These are phyloP conservation scores for Antheraea mylitta DNA, from an alignment of 1,140 invertebrate species.

Conservation along the genomic window DNA sequence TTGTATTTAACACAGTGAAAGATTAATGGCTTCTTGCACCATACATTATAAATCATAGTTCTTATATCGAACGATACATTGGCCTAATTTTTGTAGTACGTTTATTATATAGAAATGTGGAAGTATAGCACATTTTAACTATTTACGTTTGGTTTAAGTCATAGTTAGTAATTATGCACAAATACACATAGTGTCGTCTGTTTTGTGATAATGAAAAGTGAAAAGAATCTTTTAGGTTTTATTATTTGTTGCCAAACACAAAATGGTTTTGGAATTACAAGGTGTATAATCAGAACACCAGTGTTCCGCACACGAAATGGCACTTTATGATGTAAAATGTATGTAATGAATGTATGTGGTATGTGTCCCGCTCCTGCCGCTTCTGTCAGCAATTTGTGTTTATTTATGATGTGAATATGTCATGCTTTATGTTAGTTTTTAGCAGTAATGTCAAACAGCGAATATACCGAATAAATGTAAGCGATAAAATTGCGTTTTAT, in stretches of 20 bases:
- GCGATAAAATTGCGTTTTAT: slow-evolving; percentile 29
- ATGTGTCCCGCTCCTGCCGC: background rate
- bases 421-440: slow-evolving; percentile 36
- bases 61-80: slow-evolving; percentile 24
- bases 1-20: slow-evolving; percentile 44
- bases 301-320: slow-evolving; percentile 16
- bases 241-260: slow-evolving; percentile 7
- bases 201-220: slow-evolving; percentile 20
- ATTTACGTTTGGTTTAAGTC: background rate
- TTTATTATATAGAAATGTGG: background rate
- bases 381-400: slow-evolving; percentile 3
- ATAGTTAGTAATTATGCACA: slow-evolving; percentile 27
- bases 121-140: background rate
- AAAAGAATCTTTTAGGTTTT: slow-evolving; percentile 2
- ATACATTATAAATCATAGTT: slow-evolving; percentile 19
- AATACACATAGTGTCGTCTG: slow-evolving; percentile 18
- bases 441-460: slow-evolving; percentile 33
- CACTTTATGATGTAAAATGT: background rate
- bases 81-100: slow-evolving; percentile 33
- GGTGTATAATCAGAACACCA: slow-evolving; percentile 3
- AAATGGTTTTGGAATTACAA: background rate
- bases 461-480: slow-evolving; percentile 47
- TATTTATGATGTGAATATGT: slow-evolving; percentile 25
- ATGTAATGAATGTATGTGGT: background rate
- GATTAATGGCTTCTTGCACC: slow-evolving; percentile 51